Evolutionary conservation across 2,113 vertebrate genomes (phyloP).

Genomic region (Numenius arquata): DNA sequence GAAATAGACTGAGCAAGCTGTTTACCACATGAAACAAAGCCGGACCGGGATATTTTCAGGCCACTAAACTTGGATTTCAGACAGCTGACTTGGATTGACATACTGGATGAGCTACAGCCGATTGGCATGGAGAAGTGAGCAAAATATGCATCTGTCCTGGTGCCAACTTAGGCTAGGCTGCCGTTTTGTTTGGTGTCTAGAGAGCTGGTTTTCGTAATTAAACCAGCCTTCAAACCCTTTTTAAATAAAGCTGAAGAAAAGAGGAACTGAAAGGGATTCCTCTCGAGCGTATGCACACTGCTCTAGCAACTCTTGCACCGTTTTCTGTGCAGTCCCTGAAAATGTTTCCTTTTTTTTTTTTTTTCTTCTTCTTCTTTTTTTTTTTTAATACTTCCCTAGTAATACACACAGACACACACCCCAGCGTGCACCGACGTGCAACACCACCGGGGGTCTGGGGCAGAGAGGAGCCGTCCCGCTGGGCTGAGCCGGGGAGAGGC

Average conservation of each 20-base stretch:
- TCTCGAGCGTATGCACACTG: slow-evolving; percentile 49
- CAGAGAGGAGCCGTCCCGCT: not conserved
- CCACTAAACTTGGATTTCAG: slow-evolving; percentile 59
- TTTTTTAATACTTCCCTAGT: not conserved
- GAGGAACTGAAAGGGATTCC: slow-evolving; percentile 69
- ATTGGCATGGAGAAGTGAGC: slow-evolving; percentile 64
- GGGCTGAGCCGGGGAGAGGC: not conserved
- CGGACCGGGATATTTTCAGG: slow-evolving; percentile 36
- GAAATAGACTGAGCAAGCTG: slow-evolving; percentile 24
- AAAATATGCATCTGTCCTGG: slow-evolving; percentile 67
- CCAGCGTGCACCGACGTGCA: not conserved
- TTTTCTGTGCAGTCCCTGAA: slow-evolving; percentile 29
- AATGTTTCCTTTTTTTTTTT: not conserved
- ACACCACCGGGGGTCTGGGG: not conserved
- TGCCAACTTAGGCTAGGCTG: slow-evolving; percentile 65
- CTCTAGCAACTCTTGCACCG: slow-evolving; percentile 56
- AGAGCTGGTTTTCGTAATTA: slow-evolving; percentile 67
- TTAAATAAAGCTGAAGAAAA: slow-evolving; percentile 69
- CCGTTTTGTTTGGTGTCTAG: slow-evolving; percentile 71
- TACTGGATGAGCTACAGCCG: slow-evolving; percentile 50
- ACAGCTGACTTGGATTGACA: slow-evolving; percentile 50
- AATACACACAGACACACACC: not conserved
- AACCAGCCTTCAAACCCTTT: slow-evolving; percentile 64
- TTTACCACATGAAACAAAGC: slow-evolving; percentile 63
- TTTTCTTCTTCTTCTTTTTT: not conserved